Evolutionary conservation across 2,797 vertebrate genomes (phyloP), one percentile per base, ranked within the genome.

Genomic region (Coendou prehensilis): DNA sequence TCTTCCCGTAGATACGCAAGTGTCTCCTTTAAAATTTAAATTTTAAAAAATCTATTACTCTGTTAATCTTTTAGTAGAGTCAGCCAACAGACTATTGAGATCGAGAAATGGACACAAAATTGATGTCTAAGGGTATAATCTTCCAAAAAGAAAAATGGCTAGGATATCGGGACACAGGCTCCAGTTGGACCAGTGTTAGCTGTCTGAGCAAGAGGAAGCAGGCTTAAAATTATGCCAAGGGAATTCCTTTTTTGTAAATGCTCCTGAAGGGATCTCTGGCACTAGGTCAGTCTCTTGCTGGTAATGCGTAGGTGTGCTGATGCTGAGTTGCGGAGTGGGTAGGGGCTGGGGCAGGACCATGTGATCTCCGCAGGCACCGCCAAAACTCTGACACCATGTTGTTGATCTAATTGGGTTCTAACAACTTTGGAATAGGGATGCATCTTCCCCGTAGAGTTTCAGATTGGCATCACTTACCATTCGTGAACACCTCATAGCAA

Each of bases 1-100:
- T 80, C 50, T 52, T 75, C 85, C 63, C 9, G 84, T 59, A 89
- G 18, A 28, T 50, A 2, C 17, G 6, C 8, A 13, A 75, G 20
- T 30, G 22, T 76, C 59, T 17, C 11, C 23, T 71, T 95, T 93
- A 69, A 79, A 80, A 89, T 95, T 71, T 9, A 67, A 79, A 78
- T 71, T 67, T 57, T 69, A 89, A 37, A n/a, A 47, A 75, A 61
- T 79, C 57, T 79, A n/a, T 4, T 41, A 59, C 7, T 41, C 63
- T 69, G 15, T n/a, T 69, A 45, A 61, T 2, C 26, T 64, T 94
- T 87, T 80, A 57, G 69, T 2, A 52, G 33, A n/a, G 26, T 59
- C 17, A 56, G 3, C 33, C 76, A 33, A 56, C 7, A 95, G 52
- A 9, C 54, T 47, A 0, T 45, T 50, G 26, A 96, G 71, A 89